These are phyloP conservation scores for Spea multiplicata DNA, from an alignment of 2,113 vertebrate species.

Conservation along the genomic window DNA sequence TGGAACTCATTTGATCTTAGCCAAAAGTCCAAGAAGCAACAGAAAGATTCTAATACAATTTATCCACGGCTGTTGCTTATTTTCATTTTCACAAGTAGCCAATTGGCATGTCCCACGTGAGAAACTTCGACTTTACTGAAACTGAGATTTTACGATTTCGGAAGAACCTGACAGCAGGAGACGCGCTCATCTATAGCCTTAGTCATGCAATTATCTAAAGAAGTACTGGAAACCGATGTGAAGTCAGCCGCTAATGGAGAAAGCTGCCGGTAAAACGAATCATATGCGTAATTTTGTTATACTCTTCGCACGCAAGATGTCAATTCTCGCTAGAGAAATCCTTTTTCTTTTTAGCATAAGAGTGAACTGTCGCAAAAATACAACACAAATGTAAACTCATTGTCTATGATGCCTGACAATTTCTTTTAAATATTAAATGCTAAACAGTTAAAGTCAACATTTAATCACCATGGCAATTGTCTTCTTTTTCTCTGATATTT, in stretches of 20 bases:
- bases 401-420: constrained; percentile 13
- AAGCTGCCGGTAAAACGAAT: background rate
- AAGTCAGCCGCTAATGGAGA: background rate
- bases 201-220: background rate
- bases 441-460: background rate
- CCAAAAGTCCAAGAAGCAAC: too few species aligned
- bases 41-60: too few species aligned
- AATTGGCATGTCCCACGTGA: too few species aligned
- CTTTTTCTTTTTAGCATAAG: background rate
- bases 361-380: background rate
- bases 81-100: too few species aligned
- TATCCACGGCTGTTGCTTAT: too few species aligned
- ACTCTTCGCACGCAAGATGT: background rate
- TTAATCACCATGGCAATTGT: constrained; percentile 12
- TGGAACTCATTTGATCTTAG: too few species aligned
- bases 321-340: background rate
- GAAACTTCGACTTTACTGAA: too few species aligned
- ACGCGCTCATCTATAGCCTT: too few species aligned
- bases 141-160: too few species aligned
- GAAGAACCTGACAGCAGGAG: too few species aligned
- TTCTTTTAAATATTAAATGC: background rate
- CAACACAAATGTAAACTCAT: constrained; percentile 13
- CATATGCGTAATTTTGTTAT: constrained; percentile 4
- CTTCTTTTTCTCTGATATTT: background rate
- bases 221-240: background rate